Evolutionary conservation across 2,113 vertebrate species (phyloP).

Genomic region (Carassius carassius): DNA sequence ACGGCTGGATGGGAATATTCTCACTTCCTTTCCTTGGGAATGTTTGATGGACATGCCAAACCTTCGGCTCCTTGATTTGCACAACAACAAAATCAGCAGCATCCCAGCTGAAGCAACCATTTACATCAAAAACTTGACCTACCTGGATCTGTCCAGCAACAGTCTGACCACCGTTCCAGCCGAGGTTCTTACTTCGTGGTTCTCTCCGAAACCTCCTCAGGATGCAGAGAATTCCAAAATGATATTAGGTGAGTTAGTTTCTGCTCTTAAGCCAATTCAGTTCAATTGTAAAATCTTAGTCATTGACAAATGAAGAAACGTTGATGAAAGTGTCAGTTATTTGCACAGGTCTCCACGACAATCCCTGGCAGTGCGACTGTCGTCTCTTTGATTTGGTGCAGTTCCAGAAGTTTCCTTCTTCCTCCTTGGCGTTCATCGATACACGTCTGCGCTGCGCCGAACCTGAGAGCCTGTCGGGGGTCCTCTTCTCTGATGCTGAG

Average conservation of each 20-base stretch:
- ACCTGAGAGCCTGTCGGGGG: constrained; percentile 84
- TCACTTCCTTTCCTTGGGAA: constrained; percentile 89
- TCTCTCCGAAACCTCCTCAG: constrained; percentile 76
- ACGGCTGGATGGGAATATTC: constrained; percentile 86
- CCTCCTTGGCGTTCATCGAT: constrained; percentile 86
- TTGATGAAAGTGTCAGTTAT: constrained; percentile 28
- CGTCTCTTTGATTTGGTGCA: constrained; percentile 88
- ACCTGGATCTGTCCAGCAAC: constrained; percentile 94
- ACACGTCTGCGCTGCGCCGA: constrained; percentile 82
- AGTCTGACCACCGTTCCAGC: constrained; percentile 83
- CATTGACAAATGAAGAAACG: neutral
- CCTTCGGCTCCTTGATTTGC: constrained; percentile 88
- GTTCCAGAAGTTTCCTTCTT: constrained; percentile 84
- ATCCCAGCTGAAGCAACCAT: constrained; percentile 79
- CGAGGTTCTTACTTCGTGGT: constrained; percentile 85
- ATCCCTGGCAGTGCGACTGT: constrained; percentile 95
- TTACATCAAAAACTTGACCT: constrained; percentile 87
- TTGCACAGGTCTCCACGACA: constrained; percentile 89
- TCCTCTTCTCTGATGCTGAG: constrained; percentile 85
- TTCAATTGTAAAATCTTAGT: neutral
- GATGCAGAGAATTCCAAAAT: constrained; percentile 79
- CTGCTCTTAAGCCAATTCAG: neutral
- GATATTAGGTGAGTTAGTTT: constrained; percentile 84
- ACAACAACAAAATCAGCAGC: constrained; percentile 84
- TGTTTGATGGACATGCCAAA: constrained; percentile 82